phyloP scores from a whole-genome alignment of 2,888 invertebrate species.

The Anodontia alba region DNA sequence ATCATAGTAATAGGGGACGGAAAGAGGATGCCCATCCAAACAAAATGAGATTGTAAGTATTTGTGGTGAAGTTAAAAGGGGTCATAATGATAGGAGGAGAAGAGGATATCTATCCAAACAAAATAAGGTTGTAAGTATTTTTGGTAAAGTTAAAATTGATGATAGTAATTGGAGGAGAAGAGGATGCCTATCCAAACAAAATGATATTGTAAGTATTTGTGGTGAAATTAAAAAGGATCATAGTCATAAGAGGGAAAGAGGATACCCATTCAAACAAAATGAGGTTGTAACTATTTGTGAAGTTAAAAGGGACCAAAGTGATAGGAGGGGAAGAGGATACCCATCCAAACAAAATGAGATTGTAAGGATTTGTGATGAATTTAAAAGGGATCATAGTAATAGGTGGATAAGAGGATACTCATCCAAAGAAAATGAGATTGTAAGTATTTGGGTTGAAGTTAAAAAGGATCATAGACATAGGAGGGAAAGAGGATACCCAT shows the following conservation, averaged over 20 bases:
- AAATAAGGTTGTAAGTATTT: conserved; percentile 92
- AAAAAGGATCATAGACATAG: conserved; percentile 96
- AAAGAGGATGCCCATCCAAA: conserved; percentile 93
- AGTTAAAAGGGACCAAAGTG: conserved; percentile 96
- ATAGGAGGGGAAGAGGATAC: conserved; percentile 94
- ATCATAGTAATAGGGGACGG: conserved; percentile 96
- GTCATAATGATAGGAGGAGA: too few relatives aligned
- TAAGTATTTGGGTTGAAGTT: too few relatives aligned
- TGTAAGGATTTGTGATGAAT: too few relatives aligned
- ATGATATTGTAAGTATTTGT: too few relatives aligned
- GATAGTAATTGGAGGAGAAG: conserved; percentile 95
- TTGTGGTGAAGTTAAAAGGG: too few relatives aligned
- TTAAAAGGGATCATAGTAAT: conserved; percentile 93
- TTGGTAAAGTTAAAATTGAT: conserved; percentile 96
- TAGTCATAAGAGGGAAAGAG: conserved; percentile 96
- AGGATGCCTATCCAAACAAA: conserved; percentile 93
- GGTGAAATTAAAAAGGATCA: too few relatives aligned
- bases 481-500: conserved; percentile 95
- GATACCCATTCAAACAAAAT: conserved; percentile 94
- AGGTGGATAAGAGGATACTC: too few relatives aligned
- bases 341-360: conserved; percentile 94
- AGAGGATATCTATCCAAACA: conserved; percentile 93
- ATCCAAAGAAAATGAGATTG: conserved; percentile 92
- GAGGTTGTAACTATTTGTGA: conserved; percentile 90
- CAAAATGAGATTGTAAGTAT: too few relatives aligned